Conservation (phyloP, 2,888 invertebrate species). For the Heliconius ismenius region DNA sequence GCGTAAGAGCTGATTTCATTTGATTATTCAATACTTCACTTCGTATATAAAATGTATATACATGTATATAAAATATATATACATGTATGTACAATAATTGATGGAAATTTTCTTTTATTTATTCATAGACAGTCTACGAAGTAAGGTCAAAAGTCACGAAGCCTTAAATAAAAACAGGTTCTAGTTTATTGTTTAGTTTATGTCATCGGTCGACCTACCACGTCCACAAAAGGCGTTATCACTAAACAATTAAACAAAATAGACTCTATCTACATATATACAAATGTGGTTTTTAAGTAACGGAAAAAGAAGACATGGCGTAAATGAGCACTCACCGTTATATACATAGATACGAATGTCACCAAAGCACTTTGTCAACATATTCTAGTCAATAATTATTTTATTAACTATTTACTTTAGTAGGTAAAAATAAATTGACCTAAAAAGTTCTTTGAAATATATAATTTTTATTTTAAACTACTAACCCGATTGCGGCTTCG, state of each 20-base stretch:
- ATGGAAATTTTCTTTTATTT: background rate
- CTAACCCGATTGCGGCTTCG: too few relatives aligned
- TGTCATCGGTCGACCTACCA: conserved; percentile 68
- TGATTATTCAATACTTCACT: too few relatives aligned
- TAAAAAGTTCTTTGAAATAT: background rate
- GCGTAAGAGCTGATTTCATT: too few relatives aligned
- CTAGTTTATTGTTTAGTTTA: conserved; percentile 59
- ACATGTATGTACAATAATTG: background rate
- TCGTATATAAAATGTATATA: background rate
- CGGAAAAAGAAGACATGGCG: conserved; percentile 46
- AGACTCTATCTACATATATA: conserved; percentile 47
- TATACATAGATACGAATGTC: conserved; percentile 61
- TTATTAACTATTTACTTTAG: conserved; percentile 2
- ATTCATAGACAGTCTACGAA: conserved; percentile 1
- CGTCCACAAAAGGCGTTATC: conserved; percentile 57
- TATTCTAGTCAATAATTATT: conserved; percentile 45
- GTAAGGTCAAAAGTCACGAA: conserved; percentile 41
- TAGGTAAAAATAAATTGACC: background rate
- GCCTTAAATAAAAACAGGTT: conserved; percentile 54
- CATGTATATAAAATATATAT: background rate
- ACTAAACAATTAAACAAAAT: conserved; percentile 45
- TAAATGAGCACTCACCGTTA: conserved; percentile 74
- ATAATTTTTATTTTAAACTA: background rate
- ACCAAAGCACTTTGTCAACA: conserved; percentile 65
- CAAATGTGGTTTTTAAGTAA: conserved; percentile 49